Base-by-base conservation (phyloP, 2,113 vertebrate species). In the Hiodon tergisus region DNA sequence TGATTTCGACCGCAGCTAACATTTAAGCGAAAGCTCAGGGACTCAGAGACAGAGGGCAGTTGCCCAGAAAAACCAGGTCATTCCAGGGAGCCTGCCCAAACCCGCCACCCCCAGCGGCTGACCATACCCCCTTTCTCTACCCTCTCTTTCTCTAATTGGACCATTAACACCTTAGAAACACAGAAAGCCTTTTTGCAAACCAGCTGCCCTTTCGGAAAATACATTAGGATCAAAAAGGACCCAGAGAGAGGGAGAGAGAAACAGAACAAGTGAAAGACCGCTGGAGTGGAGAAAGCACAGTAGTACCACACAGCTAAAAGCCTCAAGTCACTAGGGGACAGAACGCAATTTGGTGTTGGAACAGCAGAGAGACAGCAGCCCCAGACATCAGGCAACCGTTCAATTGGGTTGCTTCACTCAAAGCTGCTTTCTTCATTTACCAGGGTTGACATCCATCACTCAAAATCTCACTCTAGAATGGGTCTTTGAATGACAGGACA, bases 91-190 rank as follows among this genome's bases (percentile, higher is more conserved):
- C 58, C 4, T 9, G 3, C 7, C 58, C 58, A 59, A 59, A 9
- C 58, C 58, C 55, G 1, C 55, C 55, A 6, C 1, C 55, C 13
- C 46, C 13, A 14, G 10, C 14, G 59, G 14, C 67, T 54, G 54
- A n/a, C 70, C 6, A 62, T 51, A 6, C 48, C 48, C 59, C 57
- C 6, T 2, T 16, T 1, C 48, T 47, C 51, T 6, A 14, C 14
- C 59, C 7, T 63, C 10, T 2, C 8, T 8, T 57, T 16, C 16
- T 5, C 52, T 53, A 58, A 51, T 73, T 17, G 50, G 61, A 74
- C 4, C 17, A 66, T 74, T 74, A 74, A 31, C 60, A 53, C 69
- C 11, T 70, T 52, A 47, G 71, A 70, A 76, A 47, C 57, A 54
- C 16, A 31, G 58, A 17, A 75, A 59, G 53, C 50, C 17, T 65